A percentile compares a stretch with the other conserved stretches of the same genome.
phyloP scores from a whole-genome alignment of 2,888 invertebrate genomes.

The Lasius fuliginosus region DNA sequence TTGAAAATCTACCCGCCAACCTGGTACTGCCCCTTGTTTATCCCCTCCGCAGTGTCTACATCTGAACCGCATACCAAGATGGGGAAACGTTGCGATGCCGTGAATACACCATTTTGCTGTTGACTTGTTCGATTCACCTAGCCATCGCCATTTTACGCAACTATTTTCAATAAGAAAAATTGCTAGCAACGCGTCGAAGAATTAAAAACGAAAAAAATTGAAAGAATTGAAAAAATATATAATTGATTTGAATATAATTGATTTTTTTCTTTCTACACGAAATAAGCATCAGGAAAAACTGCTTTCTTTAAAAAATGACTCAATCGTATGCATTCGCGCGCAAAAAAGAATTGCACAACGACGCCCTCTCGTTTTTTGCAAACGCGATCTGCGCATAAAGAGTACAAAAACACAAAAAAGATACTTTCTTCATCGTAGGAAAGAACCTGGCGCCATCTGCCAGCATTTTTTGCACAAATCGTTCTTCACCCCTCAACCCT shows the following conservation, averaged over 20 bases:
- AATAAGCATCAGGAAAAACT: constrained; percentile 5
- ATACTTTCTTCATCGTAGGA: constrained; percentile 16
- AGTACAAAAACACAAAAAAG: constrained; percentile 52
- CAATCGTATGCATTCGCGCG: constrained; percentile 26
- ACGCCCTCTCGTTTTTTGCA: constrained; percentile 47
- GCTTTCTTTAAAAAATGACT: constrained; percentile 5
- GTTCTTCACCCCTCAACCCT: constrained; percentile 60
- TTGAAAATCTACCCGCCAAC: constrained; percentile 85
- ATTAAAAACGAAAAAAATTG: not conserved
- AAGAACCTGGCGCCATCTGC: constrained; percentile 77
- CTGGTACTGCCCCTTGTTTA: constrained; percentile 76
- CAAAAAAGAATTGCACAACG: constrained; percentile 31
- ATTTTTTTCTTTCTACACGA: not conserved
- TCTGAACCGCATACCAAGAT: constrained; percentile 78
- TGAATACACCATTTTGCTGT: constrained; percentile 71
- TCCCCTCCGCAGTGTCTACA: constrained; percentile 72
- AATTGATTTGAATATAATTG: not conserved
- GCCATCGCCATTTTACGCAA: constrained; percentile 64
- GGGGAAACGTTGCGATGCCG: constrained; percentile 70
- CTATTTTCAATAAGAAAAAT: constrained; percentile 7
- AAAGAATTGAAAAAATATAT: not conserved
- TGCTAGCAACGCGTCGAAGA: not conserved
- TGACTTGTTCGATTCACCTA: constrained; percentile 68
- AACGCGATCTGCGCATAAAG: not conserved
- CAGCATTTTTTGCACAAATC: constrained; percentile 73